phyloP scores from a whole-genome alignment of 2,113 vertebrate species.

The Rostratula benghalensis region DNA sequence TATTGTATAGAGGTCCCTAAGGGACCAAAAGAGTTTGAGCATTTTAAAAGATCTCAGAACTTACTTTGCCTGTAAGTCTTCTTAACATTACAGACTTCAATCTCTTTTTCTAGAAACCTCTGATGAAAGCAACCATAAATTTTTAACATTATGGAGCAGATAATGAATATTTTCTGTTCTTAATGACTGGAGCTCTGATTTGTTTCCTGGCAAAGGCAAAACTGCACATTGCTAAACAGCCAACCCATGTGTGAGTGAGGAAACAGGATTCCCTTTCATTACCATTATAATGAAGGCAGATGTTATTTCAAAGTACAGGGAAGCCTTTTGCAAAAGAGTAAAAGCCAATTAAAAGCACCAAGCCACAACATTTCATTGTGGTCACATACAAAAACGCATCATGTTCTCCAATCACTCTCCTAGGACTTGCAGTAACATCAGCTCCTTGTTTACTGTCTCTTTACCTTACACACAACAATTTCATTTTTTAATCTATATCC shows the following conservation, averaged over 20 bases:
- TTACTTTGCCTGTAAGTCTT: not conserved
- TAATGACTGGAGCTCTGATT: not conserved
- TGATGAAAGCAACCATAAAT: not conserved
- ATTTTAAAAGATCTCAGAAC: not conserved
- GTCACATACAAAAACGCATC: not conserved
- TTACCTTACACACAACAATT: not conserved
- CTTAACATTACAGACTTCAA: not conserved
- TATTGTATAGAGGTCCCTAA: not conserved
- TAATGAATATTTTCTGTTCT: not conserved
- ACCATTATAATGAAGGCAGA: not conserved
- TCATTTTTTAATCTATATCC: not conserved
- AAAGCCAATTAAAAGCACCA: not conserved
- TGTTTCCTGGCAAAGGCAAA: not conserved
- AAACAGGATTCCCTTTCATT: not conserved
- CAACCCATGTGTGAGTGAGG: fast-evolving
- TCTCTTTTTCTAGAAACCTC: not conserved
- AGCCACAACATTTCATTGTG: not conserved
- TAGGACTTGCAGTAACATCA: not conserved
- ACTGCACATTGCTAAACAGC: not conserved
- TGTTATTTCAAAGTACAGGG: not conserved
- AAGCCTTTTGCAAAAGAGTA: not conserved
- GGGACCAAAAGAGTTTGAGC: not conserved
- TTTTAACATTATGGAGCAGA: not conserved
- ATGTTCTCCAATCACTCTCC: not conserved
- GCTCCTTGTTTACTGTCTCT: not conserved